Evolutionary conservation across 2,888 invertebrate species (phyloP), one percentile per base, ranked within the genome.

Genomic region (Xanthorhoe spadicearia): DNA sequence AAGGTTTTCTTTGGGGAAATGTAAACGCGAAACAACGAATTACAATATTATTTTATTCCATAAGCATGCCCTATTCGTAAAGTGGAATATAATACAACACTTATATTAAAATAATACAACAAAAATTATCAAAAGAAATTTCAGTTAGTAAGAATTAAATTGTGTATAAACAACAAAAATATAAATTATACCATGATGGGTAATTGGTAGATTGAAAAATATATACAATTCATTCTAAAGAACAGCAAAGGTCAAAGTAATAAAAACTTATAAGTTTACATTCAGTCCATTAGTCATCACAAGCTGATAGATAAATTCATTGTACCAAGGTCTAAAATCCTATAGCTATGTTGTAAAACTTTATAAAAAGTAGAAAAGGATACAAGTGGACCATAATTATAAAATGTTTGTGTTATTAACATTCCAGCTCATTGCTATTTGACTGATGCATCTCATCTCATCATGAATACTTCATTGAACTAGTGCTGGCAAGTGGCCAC

Each of bases 41-140:
- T 89, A 87, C 83, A 86, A 82, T 85, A 82, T 88, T 53, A 53
- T 46, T 60, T 89, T 89, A 89, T 85, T 86, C 77, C 69, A 87
- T 88, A 87, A 85, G 80, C 79, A 83, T 80, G 77, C 80, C 84
- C 83, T 88, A 87, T 83, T 86, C 85, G 82, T 87, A 90, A 89
- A 90, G 84, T 89, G 90, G 89, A 91, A 89, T 92, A 91, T 87
- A 80, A 78, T 87, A 88, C 87, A 92, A 87, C 84, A 87, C 83
- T 86, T 88, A 88, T 69, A 70, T 79, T 85, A 88, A 86, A 85
- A 85, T 83, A 79, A 83, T 83, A 86, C 83, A 87, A 83, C 82
- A 83, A 82, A 82, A 75, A 82, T 82, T 88, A 81, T 80, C 81
- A 88, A 87, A 89, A 88, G 85, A 86, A 86, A 85, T 84, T 86